Percentiles rank a stretch among this genome's conserved stretches.
Evolutionary conservation across 2,888 invertebrate species (phyloP).

Genomic region (Anagyrus pseudococci): DNA sequence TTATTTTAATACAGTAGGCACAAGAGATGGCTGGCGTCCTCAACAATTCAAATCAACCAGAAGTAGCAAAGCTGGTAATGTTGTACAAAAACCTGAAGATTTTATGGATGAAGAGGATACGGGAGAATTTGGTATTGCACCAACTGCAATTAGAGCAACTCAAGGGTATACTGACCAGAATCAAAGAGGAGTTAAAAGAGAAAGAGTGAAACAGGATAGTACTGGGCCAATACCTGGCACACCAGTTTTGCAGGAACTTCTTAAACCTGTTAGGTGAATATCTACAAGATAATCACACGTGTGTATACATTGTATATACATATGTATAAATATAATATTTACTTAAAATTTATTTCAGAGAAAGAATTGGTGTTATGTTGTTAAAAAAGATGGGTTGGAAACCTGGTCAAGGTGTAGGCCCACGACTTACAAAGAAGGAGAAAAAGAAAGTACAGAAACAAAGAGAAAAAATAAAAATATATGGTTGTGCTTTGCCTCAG

Average conservation of each 20-base stretch:
- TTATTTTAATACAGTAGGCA: slow-evolving; percentile 95
- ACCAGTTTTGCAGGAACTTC: slow-evolving; percentile 65
- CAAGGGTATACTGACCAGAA: slow-evolving; percentile 71
- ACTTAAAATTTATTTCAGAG: slow-evolving; percentile 66
- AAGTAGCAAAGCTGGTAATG: slow-evolving; percentile 68
- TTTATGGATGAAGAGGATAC: slow-evolving; percentile 99
- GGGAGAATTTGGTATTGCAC: slow-evolving; percentile 94
- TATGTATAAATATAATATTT: neutral
- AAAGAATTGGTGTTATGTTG: slow-evolving; percentile 87
- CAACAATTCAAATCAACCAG: slow-evolving; percentile 90
- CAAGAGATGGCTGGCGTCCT: slow-evolving; percentile 94
- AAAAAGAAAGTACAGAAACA: slow-evolving; percentile 54
- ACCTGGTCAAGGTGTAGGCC: slow-evolving; percentile 85
- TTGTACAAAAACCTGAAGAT: slow-evolving; percentile 80
- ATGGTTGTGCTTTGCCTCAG: slow-evolving; percentile 64
- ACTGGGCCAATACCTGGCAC: slow-evolving; percentile 62
- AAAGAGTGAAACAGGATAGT: slow-evolving; percentile 54
- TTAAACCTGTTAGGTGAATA: slow-evolving; percentile 65
- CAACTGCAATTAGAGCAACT: slow-evolving; percentile 81
- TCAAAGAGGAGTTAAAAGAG: slow-evolving; percentile 54
- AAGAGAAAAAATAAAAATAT: slow-evolving; percentile 60
- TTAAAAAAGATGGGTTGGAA: slow-evolving; percentile 93
- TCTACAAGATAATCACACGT: too few relatives aligned
- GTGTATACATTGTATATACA: too few relatives aligned
- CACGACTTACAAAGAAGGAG: slow-evolving; percentile 63